Evolutionary conservation across 2,113 vertebrate species (phyloP), one percentile per base, ranked within the genome.

Genomic region (Trematocara unimaculatum): DNA sequence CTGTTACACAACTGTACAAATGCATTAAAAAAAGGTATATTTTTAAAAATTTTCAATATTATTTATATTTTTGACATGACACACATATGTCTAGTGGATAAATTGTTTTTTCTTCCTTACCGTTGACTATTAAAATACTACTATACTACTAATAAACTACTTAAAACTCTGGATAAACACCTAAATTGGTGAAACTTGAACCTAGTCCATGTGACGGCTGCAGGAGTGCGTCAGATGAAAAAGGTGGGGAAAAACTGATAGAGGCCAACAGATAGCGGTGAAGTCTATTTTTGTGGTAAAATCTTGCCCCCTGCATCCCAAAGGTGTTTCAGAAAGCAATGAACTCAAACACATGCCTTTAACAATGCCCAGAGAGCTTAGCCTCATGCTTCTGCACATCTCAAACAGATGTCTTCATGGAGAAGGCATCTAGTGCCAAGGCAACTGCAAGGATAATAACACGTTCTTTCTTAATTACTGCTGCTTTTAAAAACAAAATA

Each of bases 401-500:
- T 67, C 47, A 88, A 88, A 87, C 91, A 89, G 79, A 92, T 90
- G 92, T 84, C 81, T 84, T 92, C 88, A 87, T 81, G 88, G 18
- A 78, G 29, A 93, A 91, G 78, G 72, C 91, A 92, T 91, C 79
- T 51, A 58, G 26, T 67, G 53, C 14, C 3, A 86, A 88, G 90
- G 64, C 90, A 87, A 93, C 83, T 92, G 90, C 55, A 26, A 85
- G 85, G 89, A 87, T 88, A 90, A 95, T 93, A 88, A 87, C 81
- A 91, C 80, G 83, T 85, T 92, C 85, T 23, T 79, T 49, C 60
- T 79, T 89, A 81, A 93, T 94, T 79, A 83, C 81, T 81, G 74
- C 78, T 79, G 84, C 83, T 74, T 91, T 90, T 89, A 94, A 84
- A 91, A 91, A 85, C 81, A 93, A 92, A 91, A 89, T 88, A 90